Base-by-base conservation (phyloP, 1,140 invertebrate genomes). In the Subanguina moxae region DNA sequence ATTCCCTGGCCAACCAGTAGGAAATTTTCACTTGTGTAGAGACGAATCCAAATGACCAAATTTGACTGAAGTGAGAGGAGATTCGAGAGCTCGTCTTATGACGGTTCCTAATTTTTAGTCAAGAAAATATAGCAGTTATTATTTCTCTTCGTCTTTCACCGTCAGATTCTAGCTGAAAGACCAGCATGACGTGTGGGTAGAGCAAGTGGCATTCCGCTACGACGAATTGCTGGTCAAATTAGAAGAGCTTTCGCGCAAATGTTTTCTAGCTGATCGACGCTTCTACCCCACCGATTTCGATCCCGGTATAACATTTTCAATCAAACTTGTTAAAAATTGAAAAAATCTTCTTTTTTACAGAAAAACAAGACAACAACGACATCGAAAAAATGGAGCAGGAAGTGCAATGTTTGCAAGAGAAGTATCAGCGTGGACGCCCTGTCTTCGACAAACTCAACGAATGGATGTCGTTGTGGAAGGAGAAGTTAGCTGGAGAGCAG, bases 191-290 rank as follows among this genome's bases (percentile, higher is more conserved):
- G 8, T 43, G 5, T 68, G 66, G 66, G 23, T 65, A 30, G 66
- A 68, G 21, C 59, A 68, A 52, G 61, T 68, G 1, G 66, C 61
- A 0, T 68, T 68, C 38, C 66, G 66, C 23, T 68, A 68, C 21
- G 66, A 65, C 25, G 66, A 68, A 52, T 46, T 68, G 9, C 9
- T 68, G 1, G 57, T 68, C 23, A 59, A 68, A 19, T 56, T 68
- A 7, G 57, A 46, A 3, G 66, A 68, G 0, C 23, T 68, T 0
- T 48, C 66, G 17, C 30, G 28, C 15, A 68, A 68, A 65, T 68
- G 66, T 21, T 68, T 65, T 23, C 45, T 19, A 25, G 48, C 48
- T 7, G n/a, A n/a, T 57, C 61, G 19, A 32, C 66, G 30, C 1
- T 57, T 7, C 28, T 65, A 17, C 30, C 57, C 58, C 0, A 5